Evolutionary conservation across 2,888 invertebrate species (phyloP), one percentile per base, ranked within the genome.

Genomic region (Willowsia nigromaculata): DNA sequence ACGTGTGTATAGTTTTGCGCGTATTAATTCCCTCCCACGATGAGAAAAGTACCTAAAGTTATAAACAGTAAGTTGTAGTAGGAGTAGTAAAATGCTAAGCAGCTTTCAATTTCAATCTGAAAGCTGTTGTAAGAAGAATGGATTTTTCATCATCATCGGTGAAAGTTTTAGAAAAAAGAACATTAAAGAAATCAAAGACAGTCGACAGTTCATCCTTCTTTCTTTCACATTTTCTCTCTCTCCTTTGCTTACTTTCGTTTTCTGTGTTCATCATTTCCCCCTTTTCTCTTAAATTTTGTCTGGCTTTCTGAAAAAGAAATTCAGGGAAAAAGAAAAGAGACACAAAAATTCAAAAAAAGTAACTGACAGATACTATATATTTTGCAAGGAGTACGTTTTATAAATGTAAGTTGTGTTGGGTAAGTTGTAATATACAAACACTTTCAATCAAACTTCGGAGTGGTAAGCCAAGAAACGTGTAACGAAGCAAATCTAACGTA

Each of bases 161-260:
- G 80, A 86, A 86, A 86, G 80, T 86, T 86, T 80, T 53, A 80
- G 80, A 62, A 74, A 85, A 85, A 80, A 80, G 86, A 86, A 86
- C 86, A 85, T 85, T 85, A 85, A 85, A 86, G 86, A 86, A 86
- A 86, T 86, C 86, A 86, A 86, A 86, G 86, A 86, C 86, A 86
- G 80, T 80, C 86, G 86, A 86, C 86, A 86, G 86, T 86, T 86
- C 86, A 85, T 85, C 85, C 85, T 85, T 85, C 85, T 85, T 85
- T 76, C 43, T 27, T 56, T 65, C 47, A 11, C 30, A 22, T 22
- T 62, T 15, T 81, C 27, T 13, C 18, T 62, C 18, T 62, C 68
- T 50, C 68, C 40, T 33, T 83, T n/a, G n/a, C n/a, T n/a, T n/a
- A n/a, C n/a, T n/a, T 83, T 83, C 83, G 30, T 37, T 18, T 56